These are phyloP conservation scores for Pangasius sanitwongsei DNA, from an alignment of 2,797 vertebrate species.

Conservation along the genomic window DNA sequence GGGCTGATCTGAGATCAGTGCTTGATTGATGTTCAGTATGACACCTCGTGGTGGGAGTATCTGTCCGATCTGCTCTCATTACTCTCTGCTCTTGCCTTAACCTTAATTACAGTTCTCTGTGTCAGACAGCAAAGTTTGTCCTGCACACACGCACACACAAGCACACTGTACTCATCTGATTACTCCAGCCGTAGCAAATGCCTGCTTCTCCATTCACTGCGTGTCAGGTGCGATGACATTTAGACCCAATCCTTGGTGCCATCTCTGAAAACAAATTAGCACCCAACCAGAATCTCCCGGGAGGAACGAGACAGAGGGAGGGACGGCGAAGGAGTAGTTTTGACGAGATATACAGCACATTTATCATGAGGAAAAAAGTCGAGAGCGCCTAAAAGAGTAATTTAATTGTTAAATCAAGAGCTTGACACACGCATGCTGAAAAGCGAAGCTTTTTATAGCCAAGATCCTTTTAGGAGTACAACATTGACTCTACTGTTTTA, in stretches of 20 bases:
- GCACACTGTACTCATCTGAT: constrained; percentile 13
- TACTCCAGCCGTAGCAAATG: neutral
- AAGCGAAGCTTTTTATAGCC: neutral
- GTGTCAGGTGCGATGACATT: constrained; percentile 18
- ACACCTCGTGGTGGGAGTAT: constrained; percentile 21
- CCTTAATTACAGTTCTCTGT: constrained; percentile 73
- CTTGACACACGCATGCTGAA: neutral
- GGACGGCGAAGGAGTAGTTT: neutral
- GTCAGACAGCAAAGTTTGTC: constrained; percentile 59
- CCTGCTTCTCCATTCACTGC: constrained; percentile 18
- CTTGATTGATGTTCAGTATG: neutral
- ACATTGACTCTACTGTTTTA: neutral
- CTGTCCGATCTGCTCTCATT: constrained; percentile 58
- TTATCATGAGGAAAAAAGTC: neutral
- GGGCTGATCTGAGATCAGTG: neutral
- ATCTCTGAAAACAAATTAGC: constrained; percentile 26
- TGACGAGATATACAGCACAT: neutral
- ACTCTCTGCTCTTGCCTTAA: constrained; percentile 56
- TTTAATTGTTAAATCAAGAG: neutral
- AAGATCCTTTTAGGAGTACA: neutral
- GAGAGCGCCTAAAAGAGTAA: neutral
- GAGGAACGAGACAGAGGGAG: neutral
- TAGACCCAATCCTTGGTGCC: constrained; percentile 6
- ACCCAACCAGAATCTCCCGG: neutral
- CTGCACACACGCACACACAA: constrained; percentile 31